Conservation (phyloP, 2,797 vertebrate species). For the Nyctalus aviator region DNA sequence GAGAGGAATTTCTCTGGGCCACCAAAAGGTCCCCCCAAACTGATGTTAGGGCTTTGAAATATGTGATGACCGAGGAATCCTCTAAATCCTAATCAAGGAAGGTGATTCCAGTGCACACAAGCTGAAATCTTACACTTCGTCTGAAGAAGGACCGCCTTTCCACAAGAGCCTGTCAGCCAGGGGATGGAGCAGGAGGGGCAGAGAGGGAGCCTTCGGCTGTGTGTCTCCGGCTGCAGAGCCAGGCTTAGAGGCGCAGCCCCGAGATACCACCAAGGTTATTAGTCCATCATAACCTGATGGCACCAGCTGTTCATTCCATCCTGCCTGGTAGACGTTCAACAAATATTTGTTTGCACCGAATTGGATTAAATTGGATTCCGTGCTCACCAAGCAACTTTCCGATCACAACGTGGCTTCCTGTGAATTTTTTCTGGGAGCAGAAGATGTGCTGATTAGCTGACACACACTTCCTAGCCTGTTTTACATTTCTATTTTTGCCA, state of each 20-base stretch:
- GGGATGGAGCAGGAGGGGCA: background rate
- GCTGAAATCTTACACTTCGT: background rate
- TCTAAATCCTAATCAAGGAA: conserved; percentile 26
- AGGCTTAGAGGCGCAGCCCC: background rate
- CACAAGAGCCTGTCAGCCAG: background rate
- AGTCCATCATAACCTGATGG: background rate
- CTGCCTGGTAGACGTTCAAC: background rate
- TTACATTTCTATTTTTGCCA: conserved; percentile 29
- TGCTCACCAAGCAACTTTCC: conserved; percentile 59
- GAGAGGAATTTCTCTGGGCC: background rate
- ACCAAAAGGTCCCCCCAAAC: background rate
- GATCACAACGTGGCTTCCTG: conserved; percentile 44
- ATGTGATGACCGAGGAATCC: background rate
- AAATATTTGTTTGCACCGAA: conserved; percentile 55
- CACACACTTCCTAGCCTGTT: conserved; percentile 31
- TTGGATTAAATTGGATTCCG: conserved; percentile 50
- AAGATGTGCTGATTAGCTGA: conserved; percentile 39
- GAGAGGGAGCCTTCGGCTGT: background rate
- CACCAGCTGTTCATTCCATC: conserved; percentile 46
- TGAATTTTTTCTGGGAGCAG: conserved; percentile 21
- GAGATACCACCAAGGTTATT: background rate
- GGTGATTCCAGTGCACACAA: background rate
- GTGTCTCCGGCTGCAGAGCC: background rate
- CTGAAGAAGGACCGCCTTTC: background rate
- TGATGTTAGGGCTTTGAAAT: conserved; percentile 29